These are phyloP conservation scores for Drosophila multiciliata DNA, from an alignment of 2,888 invertebrate genomes.

Conservation along the genomic window DNA sequence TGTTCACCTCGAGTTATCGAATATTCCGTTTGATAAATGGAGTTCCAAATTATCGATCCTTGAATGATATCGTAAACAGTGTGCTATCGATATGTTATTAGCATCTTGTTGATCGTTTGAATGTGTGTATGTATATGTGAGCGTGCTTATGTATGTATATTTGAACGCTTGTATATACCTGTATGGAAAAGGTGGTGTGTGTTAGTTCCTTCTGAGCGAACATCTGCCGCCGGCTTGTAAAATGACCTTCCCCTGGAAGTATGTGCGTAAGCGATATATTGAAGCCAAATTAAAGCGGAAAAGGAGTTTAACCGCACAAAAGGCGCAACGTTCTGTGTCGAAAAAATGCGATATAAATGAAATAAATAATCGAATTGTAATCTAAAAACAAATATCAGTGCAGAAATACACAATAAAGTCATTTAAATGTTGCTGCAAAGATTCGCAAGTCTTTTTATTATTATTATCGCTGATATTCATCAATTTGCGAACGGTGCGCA, in stretches of 20 bases:
- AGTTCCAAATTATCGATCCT: conserved; percentile 16
- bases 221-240: conserved; percentile 62
- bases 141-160: conserved; percentile 22
- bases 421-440: conserved; percentile 36
- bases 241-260: conserved; percentile 49
- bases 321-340: conserved; percentile 20
- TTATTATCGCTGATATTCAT: conserved; percentile 24
- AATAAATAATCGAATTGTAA: conserved; percentile 5
- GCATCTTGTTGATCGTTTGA: conserved; percentile 28
- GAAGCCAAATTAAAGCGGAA: conserved; percentile 52
- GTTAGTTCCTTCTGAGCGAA: conserved; percentile 49
- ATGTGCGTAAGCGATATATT: conserved; percentile 27
- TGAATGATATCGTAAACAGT: conserved; percentile 1
- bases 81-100: conserved; percentile 33
- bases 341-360: neutral
- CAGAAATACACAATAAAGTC: neutral
- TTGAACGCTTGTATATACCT: conserved; percentile 49
- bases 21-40: neutral
- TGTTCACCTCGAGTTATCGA: neutral
- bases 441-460: conserved; percentile 16
- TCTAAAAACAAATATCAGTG: neutral
- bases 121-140: conserved; percentile 7
- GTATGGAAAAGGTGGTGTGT: conserved; percentile 55
- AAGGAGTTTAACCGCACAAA: conserved; percentile 25
- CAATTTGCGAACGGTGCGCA: conserved; percentile 20